Conservation (phyloP, 2,113 vertebrate species). For the Callipepla californica region DNA sequence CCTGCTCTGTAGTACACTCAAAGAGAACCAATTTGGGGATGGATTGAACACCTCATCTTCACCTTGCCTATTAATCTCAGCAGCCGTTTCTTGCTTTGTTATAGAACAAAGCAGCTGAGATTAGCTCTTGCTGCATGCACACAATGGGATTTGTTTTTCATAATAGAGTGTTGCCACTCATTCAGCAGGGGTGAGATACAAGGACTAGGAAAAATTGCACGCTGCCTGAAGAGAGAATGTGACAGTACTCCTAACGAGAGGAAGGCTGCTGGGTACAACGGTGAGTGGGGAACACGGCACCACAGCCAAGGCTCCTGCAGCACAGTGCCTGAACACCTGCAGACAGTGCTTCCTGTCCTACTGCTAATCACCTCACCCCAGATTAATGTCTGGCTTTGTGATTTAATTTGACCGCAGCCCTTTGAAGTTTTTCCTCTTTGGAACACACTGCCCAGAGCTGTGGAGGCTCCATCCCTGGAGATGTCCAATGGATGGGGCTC, state of each 20-base stretch:
- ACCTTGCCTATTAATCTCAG: not conserved
- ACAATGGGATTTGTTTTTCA: not conserved
- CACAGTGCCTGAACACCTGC: not conserved
- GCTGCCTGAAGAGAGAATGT: not conserved
- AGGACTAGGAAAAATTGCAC: not conserved
- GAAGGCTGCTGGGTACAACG: not conserved
- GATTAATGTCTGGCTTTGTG: not conserved
- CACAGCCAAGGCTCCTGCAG: not conserved
- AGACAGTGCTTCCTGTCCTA: not conserved
- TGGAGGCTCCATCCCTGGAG: too few relatives aligned
- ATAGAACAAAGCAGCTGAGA: conserved; percentile 14
- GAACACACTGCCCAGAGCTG: too few relatives aligned
- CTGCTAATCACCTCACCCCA: not conserved
- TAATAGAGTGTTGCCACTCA: not conserved
- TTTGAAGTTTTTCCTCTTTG: not conserved
- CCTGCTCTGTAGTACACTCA: not conserved
- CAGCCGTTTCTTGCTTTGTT: conserved; percentile 7
- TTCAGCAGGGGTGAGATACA: not conserved
- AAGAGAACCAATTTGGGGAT: not conserved
- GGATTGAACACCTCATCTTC: not conserved
- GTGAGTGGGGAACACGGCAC: not conserved
- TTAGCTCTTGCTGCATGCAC: not conserved
- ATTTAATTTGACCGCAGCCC: not conserved
- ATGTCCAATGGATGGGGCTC: too few relatives aligned
- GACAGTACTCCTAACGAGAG: not conserved